phyloP scores from a whole-genome alignment of 2,113 vertebrate genomes.

The Chloropsis cyanopogon region DNA sequence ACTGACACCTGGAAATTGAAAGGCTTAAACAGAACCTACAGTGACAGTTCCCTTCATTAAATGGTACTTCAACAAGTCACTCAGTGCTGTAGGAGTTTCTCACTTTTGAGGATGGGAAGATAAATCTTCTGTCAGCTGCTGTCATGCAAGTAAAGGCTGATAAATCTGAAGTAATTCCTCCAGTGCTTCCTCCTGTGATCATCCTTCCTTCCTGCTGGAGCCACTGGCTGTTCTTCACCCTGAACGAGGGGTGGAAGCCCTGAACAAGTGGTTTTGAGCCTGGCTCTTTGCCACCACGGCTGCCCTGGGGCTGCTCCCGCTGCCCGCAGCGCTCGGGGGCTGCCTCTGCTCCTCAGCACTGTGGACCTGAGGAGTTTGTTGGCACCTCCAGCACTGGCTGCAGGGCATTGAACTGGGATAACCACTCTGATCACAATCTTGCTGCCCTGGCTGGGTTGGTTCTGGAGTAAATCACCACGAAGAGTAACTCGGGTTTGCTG shows the following conservation, averaged over 20 bases:
- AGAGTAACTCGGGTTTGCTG: neutral
- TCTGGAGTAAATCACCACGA: neutral
- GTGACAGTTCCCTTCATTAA: neutral
- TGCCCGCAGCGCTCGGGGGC: fast-evolving
- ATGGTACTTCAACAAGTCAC: neutral
- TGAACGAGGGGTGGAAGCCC: neutral
- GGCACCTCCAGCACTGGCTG: neutral
- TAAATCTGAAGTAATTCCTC: neutral
- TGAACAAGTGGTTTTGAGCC: neutral
- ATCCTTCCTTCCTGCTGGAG: neutral
- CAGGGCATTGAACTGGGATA: neutral
- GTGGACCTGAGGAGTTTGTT: neutral
- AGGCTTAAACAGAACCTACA: neutral
- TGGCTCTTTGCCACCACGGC: neutral
- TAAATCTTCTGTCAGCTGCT: neutral
- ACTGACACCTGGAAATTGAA: neutral
- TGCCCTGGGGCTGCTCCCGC: neutral
- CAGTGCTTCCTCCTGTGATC: neutral
- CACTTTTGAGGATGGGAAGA: neutral
- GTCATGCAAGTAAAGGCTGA: neutral
- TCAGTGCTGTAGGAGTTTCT: neutral
- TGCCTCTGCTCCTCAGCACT: neutral
- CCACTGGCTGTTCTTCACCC: neutral
- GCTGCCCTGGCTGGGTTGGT: neutral
- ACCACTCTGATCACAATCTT: neutral